Percentiles rank a stretch among this genome's conserved stretches.
These are phyloP conservation scores for Hozukius guyotensis DNA, from an alignment of 2,797 vertebrate genomes.

Conservation along the genomic window DNA sequence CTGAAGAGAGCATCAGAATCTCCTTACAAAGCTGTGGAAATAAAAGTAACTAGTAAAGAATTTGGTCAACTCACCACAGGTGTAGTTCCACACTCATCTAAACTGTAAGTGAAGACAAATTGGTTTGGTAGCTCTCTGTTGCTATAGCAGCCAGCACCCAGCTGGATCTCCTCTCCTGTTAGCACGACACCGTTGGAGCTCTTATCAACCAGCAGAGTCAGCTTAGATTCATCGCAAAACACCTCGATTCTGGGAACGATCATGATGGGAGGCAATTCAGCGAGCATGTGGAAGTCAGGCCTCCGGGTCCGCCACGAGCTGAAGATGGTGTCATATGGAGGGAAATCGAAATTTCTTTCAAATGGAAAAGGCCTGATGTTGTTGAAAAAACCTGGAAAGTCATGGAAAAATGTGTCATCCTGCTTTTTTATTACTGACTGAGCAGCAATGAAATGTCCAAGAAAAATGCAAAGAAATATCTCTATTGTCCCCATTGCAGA, in stretches of 20 bases:
- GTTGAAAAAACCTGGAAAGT: constrained; percentile 5
- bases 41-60: neutral
- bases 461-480: constrained; percentile 15
- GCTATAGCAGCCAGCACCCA: constrained; percentile 68
- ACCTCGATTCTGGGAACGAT: constrained; percentile 51
- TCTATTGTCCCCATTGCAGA: constrained; percentile 29
- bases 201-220: constrained; percentile 66
- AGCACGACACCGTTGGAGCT: neutral
- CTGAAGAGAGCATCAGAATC: constrained; percentile 29
- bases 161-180: constrained; percentile 33
- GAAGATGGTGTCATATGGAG: constrained; percentile 26
- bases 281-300: constrained; percentile 37
- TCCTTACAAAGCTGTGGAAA: accelerated
- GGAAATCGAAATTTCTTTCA: constrained; percentile 17
- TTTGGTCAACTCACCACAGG: constrained; percentile 42
- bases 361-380: constrained; percentile 12
- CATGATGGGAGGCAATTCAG: constrained; percentile 13
- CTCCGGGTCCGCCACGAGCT: constrained; percentile 36
- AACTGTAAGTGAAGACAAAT: constrained; percentile 63
- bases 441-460: constrained; percentile 11
- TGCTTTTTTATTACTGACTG: neutral
- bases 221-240: constrained; percentile 58
- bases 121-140: constrained; percentile 51
- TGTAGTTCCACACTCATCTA: constrained; percentile 66
- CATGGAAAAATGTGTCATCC: neutral